Base-by-base conservation (phyloP, 2,888 invertebrate genomes). In the Aspidiotus destructor region DNA sequence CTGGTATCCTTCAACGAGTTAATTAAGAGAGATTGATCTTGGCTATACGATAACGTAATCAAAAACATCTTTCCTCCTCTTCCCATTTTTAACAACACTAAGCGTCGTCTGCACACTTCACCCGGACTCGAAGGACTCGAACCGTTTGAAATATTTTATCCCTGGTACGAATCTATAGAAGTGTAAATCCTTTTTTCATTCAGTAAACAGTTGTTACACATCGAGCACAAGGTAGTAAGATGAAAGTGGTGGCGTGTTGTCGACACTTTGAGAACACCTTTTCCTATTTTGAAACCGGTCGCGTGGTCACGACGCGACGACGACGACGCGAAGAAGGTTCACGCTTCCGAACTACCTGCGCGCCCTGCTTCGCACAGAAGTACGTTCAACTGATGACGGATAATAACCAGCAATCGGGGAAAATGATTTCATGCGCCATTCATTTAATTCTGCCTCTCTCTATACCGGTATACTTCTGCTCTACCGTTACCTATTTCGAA, bases 361-460 rank as follows among this genome's bases (percentile, higher is more conserved):
- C 48, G 10, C 10, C 48, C 48, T 48, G 48, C 48, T 11, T n/a
- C 48, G n/a, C 48, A 48, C 11, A 48, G 48, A 48, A 48, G 48
- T 48, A 48, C 48, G n/a, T 48, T 48, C 48, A 48, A 48, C 48
- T 48, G 48, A 48, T n/a, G 48, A n/a, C 28, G n/a, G 10, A 48
- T 48, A 48, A 48, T 48, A 48, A 48, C 48, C 48, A 48, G 48
- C 48, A n/a, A 48, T 48, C 48, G 48, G 48, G 48, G 48, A 11
- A 48, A 48, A 48, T 48, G 48, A 48, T 48, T 48, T 48, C 48
- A 48, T 48, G 48, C 48, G 48, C 48, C 48, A 48, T 48, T 48
- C 48, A 48, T 48, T n/a, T n/a, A 48, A 48, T n/a, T 48, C n/a
- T 11, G 11, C 48, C n/a, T 48, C 48, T 13, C 9, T 48, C 48